A percentile compares a stretch with the other conserved stretches of the same genome.
Evolutionary conservation across 2,113 vertebrate species (phyloP).

Genomic region (Chlorodrepanis virens): DNA sequence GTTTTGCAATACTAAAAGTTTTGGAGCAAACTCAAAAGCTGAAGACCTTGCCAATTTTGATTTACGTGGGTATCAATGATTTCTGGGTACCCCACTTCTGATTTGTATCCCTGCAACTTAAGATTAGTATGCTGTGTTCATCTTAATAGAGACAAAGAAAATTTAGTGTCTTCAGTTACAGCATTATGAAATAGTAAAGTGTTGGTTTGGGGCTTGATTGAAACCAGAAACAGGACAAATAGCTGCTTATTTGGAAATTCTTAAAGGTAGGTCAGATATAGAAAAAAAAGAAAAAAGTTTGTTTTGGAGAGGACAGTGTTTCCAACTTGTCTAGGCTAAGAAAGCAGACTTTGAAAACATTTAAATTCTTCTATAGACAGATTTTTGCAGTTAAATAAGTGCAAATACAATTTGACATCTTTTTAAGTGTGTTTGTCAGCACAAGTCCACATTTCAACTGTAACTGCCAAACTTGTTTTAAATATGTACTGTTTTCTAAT

Average conservation of each 20-base stretch:
- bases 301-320: not conserved
- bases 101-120: not conserved
- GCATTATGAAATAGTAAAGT: not conserved
- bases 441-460: not conserved
- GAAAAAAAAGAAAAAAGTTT: slow-evolving; percentile 13
- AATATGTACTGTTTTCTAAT: not conserved
- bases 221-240: slow-evolving; percentile 31
- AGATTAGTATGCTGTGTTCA: not conserved
- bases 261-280: not conserved
- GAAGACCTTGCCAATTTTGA: not conserved
- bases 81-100: not conserved
- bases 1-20: not conserved
- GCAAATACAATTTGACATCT: not conserved
- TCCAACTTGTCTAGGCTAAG: not conserved
- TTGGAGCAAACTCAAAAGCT: slow-evolving; percentile 13
- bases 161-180: not conserved
- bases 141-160: not conserved
- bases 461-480: not conserved
- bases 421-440: not conserved
- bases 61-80: not conserved
- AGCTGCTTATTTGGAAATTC: slow-evolving; percentile 11
- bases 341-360: not conserved
- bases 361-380: not conserved
- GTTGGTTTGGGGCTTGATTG: not conserved
- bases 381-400: not conserved